Evolutionary conservation across 1,140 invertebrate genomes (phyloP).

Genomic region (Drosophila busckii): DNA sequence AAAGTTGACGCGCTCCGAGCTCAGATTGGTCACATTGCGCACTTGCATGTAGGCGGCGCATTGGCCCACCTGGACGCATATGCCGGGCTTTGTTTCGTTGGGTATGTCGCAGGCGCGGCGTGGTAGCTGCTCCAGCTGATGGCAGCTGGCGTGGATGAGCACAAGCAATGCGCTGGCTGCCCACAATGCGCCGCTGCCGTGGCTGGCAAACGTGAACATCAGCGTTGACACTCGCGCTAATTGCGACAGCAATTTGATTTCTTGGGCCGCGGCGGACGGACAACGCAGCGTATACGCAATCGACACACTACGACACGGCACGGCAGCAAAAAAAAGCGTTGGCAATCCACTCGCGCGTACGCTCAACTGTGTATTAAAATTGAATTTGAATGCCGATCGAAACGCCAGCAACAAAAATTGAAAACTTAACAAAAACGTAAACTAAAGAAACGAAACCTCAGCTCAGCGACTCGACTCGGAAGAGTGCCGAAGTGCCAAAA

Average conservation of each 20-base stretch:
- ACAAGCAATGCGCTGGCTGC: conserved; percentile 32
- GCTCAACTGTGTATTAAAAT: conserved; percentile 46
- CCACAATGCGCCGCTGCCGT: conserved; percentile 32
- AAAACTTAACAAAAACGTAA: conserved; percentile 29
- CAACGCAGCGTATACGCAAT: conserved; percentile 44
- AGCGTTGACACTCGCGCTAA: conserved; percentile 5
- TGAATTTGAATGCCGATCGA: conserved; percentile 52
- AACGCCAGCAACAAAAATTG: conserved; percentile 20
- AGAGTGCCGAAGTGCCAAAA: conserved; percentile 71
- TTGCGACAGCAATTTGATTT: conserved; percentile 23
- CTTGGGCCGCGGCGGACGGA: not conserved
- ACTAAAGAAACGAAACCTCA: conserved; percentile 43
- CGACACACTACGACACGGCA: no score
- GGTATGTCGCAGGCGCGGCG: conserved; percentile 58
- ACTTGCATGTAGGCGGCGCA: conserved; percentile 67
- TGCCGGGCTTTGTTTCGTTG: conserved; percentile 59
- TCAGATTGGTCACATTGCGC: conserved; percentile 60
- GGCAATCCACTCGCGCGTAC: conserved; percentile 46
- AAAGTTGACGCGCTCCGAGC: conserved; percentile 72
- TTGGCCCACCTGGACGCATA: conserved; percentile 54
- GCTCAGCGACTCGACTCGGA: conserved; percentile 38
- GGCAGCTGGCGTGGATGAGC: conserved; percentile 17
- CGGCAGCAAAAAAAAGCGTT: conserved; percentile 3
- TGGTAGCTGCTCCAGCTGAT: not conserved
- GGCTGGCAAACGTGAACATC: conserved; percentile 24